These are phyloP conservation scores for Cygnus buccinator DNA, from an alignment of 2,113 vertebrate genomes.

Conservation along the genomic window DNA sequence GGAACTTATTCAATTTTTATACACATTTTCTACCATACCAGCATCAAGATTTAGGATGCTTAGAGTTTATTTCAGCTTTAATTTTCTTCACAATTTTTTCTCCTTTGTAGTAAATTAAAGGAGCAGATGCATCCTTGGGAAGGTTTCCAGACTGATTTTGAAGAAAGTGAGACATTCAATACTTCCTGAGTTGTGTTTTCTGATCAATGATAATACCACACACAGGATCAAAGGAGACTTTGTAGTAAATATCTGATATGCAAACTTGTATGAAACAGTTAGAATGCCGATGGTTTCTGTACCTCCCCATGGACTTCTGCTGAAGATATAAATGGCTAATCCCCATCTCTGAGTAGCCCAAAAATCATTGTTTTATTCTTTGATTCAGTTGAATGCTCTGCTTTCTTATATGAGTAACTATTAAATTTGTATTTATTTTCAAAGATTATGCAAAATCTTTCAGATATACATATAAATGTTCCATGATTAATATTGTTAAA, in stretches of 20 bases:
- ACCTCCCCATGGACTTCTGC: neutral
- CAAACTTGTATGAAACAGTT: neutral
- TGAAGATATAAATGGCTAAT: neutral
- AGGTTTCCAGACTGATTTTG: constrained; percentile 35
- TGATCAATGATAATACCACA: constrained; percentile 13
- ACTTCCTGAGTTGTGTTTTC: neutral
- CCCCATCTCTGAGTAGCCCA: neutral
- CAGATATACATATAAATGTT: neutral
- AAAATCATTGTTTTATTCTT: neutral
- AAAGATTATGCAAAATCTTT: neutral
- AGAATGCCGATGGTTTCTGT: constrained; percentile 5
- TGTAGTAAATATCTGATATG: neutral
- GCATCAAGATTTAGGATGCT: neutral
- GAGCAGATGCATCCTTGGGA: constrained; percentile 37
- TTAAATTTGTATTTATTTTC: neutral
- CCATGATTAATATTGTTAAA: neutral
- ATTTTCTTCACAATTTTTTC: constrained; percentile 15
- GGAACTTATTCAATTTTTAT: neutral
- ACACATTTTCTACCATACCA: neutral
- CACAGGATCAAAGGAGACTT: neutral
- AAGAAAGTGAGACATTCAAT: neutral
- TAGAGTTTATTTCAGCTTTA: constrained; percentile 9
- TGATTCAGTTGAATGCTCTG: neutral
- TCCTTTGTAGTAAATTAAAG: constrained; percentile 12
- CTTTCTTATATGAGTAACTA: neutral